These are phyloP conservation scores for Neodiprion virginianus DNA, from an alignment of 1,140 invertebrate species.

Conservation along the genomic window DNA sequence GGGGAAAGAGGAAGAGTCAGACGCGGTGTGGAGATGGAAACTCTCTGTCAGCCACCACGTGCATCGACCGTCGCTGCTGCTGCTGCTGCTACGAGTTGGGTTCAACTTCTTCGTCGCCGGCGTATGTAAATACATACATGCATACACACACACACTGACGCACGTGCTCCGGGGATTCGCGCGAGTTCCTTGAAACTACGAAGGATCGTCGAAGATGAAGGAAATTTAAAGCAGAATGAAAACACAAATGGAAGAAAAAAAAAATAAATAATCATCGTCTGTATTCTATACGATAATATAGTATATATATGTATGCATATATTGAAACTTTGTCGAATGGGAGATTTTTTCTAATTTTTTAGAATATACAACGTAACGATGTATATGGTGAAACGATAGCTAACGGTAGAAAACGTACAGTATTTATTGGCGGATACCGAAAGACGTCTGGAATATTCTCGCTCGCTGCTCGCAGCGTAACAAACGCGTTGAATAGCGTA, in stretches of 20 bases:
- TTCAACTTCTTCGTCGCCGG: background rate
- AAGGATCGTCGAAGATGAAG: too few species aligned
- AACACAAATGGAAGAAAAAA: too few species aligned
- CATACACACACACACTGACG: background rate
- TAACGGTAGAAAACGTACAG: too few species aligned
- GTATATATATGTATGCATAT: too few species aligned
- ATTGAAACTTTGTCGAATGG: too few species aligned
- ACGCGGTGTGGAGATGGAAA: conserved; percentile 18
- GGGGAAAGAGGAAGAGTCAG: conserved; percentile 15
- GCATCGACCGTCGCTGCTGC: conserved; percentile 41
- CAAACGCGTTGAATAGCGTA: background rate
- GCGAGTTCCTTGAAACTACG: background rate
- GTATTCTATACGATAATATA: too few species aligned
- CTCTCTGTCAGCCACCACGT: conserved; percentile 38
- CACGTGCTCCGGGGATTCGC: background rate
- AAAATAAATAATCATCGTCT: too few species aligned
- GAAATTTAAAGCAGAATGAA: too few species aligned
- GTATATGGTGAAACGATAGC: too few species aligned
- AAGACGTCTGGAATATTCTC: conserved; percentile 28
- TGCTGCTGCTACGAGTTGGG: background rate
- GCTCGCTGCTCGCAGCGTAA: conserved; percentile 12
- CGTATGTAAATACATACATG: background rate
- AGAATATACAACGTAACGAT: too few species aligned
- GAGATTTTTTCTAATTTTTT: too few species aligned
- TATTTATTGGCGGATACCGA: conserved; percentile 13